Conservation (phyloP, 2,113 vertebrate species). For the Brevimyrus niger region DNA sequence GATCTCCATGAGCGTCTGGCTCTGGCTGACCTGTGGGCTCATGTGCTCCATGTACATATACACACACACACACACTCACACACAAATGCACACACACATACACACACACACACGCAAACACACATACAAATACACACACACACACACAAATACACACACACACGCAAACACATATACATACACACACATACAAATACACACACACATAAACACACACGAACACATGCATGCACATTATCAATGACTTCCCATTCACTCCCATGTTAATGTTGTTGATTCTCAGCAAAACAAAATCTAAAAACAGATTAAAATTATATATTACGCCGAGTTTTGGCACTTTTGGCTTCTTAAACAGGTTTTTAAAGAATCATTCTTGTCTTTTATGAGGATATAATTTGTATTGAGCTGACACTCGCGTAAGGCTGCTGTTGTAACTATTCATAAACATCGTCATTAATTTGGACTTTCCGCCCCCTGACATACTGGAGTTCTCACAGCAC, state of each 20-base stretch:
- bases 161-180: neutral
- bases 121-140: neutral
- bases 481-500: neutral
- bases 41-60: no score
- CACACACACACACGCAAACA: no score
- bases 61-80: no score
- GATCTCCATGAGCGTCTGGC: neutral
- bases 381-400: neutral
- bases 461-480: neutral
- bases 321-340: neutral
- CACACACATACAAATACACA: neutral
- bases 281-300: neutral
- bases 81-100: no score
- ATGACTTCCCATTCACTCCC: neutral
- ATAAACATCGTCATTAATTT: neutral
- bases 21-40: neutral
- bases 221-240: constrained; percentile 4
- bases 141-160: neutral
- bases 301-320: neutral
- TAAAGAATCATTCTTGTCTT: neutral
- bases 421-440: neutral
- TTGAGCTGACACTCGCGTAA: neutral
- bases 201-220: neutral
- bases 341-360: neutral
- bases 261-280: neutral